Evolutionary conservation across 92 coral and sea anemone genomes (phyloP), one percentile per base, ranked within the genome.

Genomic region (Epizoanthus rinbou): DNA sequence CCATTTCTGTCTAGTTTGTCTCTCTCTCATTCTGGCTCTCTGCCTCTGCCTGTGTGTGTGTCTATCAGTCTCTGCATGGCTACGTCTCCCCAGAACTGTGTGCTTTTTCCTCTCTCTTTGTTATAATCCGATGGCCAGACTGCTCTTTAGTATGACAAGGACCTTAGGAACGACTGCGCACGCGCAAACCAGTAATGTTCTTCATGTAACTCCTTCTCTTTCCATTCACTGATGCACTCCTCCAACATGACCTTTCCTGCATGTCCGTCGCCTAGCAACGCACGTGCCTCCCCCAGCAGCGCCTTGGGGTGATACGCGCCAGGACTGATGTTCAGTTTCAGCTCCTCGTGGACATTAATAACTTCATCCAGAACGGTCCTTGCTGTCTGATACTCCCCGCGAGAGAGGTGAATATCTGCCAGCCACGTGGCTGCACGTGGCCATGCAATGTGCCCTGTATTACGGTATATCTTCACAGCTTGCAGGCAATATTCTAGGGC

Each of bases 121-220:
- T 0, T 13, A 9, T 13, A 9, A 10, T 50, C 54, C 2, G 54
- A 2, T 50, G 3, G 14, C 14, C 8, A 9, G 14, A 50, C 8
- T 13, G 3, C 16, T 13, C 54, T 47, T 47, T 10, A 50, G 54
- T 2, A 50, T 11, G 54, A 50, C 41, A 82, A 41, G 37, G 57
- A 28, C 25, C 9, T 35, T 3, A 69, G 39, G 19, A 83, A 58
- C n/a, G 64, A 23, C 22, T 72, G 24, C 41, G 91, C 85, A 15
- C 94, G 91, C 17, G 82, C 90, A 22, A 92, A 79, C 98, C 98
- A 94, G 80, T 94, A 91, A 71, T 94, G 98, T 28, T 89, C 84
- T 21, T 79, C 86, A 11, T 87, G 83, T 9, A 94, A 21, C 14
- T 82, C 79, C 33, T 85, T 81, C 28, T 23, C 81, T 22, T 74